A percentile compares a stretch with the other conserved stretches of the same genome.
Conservation (phyloP, 2,113 vertebrate species). For the Archilochus colubris region DNA sequence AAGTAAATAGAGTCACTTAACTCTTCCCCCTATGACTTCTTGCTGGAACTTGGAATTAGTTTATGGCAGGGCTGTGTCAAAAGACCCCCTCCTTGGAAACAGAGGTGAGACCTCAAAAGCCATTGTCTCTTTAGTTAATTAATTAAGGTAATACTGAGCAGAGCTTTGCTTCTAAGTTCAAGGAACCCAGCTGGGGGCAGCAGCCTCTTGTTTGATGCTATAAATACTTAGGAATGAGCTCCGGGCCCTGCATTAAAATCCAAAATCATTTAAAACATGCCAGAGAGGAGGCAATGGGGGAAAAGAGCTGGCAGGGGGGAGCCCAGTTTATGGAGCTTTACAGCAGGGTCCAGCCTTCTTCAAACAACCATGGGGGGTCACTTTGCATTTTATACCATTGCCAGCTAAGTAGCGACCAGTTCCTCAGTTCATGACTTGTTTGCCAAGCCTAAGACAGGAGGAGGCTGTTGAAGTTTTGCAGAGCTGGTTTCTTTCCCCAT, state of each 20-base stretch:
- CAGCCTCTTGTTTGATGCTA: constrained; percentile 33
- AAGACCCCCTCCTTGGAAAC: constrained; percentile 35
- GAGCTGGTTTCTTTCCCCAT: neutral
- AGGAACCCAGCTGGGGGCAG: constrained; percentile 53
- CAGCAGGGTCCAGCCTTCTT: neutral
- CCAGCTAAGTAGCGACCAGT: neutral
- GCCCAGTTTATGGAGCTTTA: neutral
- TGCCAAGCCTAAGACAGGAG: neutral
- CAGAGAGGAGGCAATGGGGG: neutral
- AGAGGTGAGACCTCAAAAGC: constrained; percentile 59
- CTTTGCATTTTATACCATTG: neutral
- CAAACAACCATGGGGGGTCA: neutral
- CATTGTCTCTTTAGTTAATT: constrained; percentile 74
- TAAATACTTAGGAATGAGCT: constrained; percentile 42
- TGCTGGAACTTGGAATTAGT: constrained; percentile 41
- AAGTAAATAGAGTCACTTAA: constrained; percentile 35
- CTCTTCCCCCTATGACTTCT: constrained; percentile 5
- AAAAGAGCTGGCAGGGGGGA: neutral
- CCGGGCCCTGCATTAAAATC: constrained; percentile 2
- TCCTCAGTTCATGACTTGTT: neutral
- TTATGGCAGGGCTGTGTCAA: constrained; percentile 53
- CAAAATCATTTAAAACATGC: constrained; percentile 21
- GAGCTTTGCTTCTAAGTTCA: constrained; percentile 61
- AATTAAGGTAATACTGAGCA: constrained; percentile 73
- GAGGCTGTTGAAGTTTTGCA: neutral